Base-by-base conservation (phyloP, 2,797 vertebrate species). In the Sparidentex hasta region DNA sequence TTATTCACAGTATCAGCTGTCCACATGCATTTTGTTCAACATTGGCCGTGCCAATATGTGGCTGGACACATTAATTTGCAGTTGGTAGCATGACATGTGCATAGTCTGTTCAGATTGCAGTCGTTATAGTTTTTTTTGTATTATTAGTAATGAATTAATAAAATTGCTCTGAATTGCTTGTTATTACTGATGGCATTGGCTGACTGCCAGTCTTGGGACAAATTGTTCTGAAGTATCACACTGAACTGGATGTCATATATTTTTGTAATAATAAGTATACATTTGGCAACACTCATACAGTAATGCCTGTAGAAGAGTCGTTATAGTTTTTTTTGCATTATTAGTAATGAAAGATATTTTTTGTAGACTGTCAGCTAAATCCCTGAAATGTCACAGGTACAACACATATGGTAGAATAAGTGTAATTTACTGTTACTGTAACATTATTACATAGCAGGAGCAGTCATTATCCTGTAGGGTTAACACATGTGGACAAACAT, bases 1-100 rank as follows among this genome's bases (percentile, higher is more conserved):
- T 50, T 16, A 54, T 74, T 20, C 27, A 58, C 50, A 61, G 38
- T 57, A 63, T 67, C 18, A n/a, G 17, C 59, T 65, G 69, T 47
- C 20, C 2, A 27, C 16, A 54, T 23, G 13, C 4, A 2, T 29
- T 18, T 33, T 3, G 4, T 54, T 57, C 33, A 21, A 23, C 56
- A 63, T 81, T 76, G 59, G 5, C 33, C 21, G 14, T 12, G 43
- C 61, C 27, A 48, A 4, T 50, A 61, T 62, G 48, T 48, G 44
- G 14, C 33, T 7, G 21, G 51, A 63, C n/a, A 29, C 16, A 44
- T 21, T 21, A 12, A 54, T 71, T 52, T 67, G 9, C 55, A 38
- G 52, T 51, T 62, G 23, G 18, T 44, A 70, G 6, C 52, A 47
- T 52, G 33, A 46, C 63, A 38, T 57, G 17, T 21, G 7, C 18